These are phyloP conservation scores for Eolophus roseicapilla DNA, from an alignment of 2,113 vertebrate genomes.

Conservation along the genomic window DNA sequence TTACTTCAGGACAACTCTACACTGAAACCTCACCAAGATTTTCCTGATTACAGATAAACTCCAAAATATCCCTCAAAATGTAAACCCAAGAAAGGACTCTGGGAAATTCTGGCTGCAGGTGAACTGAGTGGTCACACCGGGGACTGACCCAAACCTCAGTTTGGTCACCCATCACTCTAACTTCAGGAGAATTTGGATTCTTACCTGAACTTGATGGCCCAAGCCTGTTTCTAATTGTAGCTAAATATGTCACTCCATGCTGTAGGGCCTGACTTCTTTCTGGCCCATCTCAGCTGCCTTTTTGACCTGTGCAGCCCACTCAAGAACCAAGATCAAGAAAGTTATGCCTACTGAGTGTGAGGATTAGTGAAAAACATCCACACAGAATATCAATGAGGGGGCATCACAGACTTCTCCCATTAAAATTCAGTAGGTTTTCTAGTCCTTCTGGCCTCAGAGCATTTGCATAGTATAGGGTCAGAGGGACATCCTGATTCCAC, in stretches of 20 bases:
- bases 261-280: neutral
- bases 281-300: constrained; percentile 20
- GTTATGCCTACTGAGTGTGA: constrained; percentile 13
- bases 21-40: neutral
- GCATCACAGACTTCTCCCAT: neutral
- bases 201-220: neutral
- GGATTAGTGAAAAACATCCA: constrained; percentile 25
- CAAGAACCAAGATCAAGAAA: constrained; percentile 57
- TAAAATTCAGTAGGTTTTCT: constrained; percentile 58
- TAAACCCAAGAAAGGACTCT: neutral
- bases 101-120: neutral
- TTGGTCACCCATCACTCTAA: neutral
- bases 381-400: constrained; percentile 39
- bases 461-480: constrained; percentile 65
- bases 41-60: neutral
- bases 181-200: neutral
- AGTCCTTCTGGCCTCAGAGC: neutral
- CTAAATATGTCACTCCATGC: neutral
- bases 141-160: neutral
- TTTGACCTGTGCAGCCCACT: constrained; percentile 19
- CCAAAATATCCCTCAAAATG: neutral
- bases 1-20: neutral
- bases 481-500: constrained; percentile 29
- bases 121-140: neutral
- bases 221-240: neutral